These are phyloP conservation scores for Callinectes sapidus DNA, from an alignment of 2,888 invertebrate genomes.

Conservation along the genomic window DNA sequence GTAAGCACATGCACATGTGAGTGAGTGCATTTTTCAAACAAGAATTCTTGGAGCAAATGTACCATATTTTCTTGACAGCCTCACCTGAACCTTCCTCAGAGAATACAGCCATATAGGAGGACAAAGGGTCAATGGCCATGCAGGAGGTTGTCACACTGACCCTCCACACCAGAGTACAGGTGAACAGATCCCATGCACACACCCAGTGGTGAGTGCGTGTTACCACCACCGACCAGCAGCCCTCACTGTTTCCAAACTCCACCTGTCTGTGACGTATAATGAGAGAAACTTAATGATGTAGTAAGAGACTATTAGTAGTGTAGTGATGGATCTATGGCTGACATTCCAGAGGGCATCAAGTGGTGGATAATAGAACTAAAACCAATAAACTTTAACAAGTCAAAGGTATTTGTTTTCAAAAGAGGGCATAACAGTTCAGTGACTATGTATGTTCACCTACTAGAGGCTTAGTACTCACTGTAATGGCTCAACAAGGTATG, in stretches of 20 bases:
- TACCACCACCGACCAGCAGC: slow-evolving; percentile 80
- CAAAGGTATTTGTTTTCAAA: too few species aligned
- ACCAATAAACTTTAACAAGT: too few species aligned
- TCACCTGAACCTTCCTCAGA: slow-evolving; percentile 49
- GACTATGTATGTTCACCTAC: too few species aligned
- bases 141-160: slow-evolving; percentile 79
- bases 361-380: too few species aligned
- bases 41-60: neutral
- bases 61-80: neutral
- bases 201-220: slow-evolving; percentile 80
- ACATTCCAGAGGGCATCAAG: too few species aligned
- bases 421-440: too few species aligned
- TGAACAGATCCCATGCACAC: slow-evolving; percentile 85
- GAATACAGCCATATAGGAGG: slow-evolving; percentile 63
- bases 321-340: neutral
- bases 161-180: slow-evolving; percentile 83
- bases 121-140: slow-evolving; percentile 80
- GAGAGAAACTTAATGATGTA: neutral
- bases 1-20: too few species aligned
- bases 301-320: neutral
- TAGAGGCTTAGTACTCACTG: slow-evolving; percentile 75
- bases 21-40: neutral
- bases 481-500: slow-evolving; percentile 75
- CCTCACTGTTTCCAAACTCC: slow-evolving; percentile 80
- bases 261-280: slow-evolving; percentile 76